Evolutionary conservation across 2,113 vertebrate species (phyloP).

Genomic region (Thalassarche chlororhynchos): DNA sequence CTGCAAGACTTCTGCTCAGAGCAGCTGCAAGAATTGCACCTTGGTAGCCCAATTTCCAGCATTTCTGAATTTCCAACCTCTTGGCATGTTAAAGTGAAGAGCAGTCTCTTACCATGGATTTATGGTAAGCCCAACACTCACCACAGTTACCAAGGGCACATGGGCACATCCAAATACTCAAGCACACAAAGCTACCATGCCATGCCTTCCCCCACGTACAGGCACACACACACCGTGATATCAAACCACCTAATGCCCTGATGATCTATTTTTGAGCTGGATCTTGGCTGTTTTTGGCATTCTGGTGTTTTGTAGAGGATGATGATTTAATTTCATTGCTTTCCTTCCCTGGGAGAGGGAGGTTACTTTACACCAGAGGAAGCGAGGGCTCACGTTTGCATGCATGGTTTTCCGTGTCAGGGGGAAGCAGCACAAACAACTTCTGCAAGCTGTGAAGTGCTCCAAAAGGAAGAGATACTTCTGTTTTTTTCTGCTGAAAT

Average conservation of each 20-base stretch:
- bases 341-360: background rate
- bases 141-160: no score
- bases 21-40: background rate
- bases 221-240: accelerated
- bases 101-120: accelerated
- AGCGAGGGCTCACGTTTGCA: background rate
- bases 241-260: accelerated
- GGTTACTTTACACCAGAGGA: background rate
- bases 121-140: no score
- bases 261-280: background rate
- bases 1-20: background rate
- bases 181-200: accelerated
- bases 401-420: accelerated
- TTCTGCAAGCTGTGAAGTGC: background rate
- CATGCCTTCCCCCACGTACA: background rate
- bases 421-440: background rate
- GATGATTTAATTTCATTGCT: background rate
- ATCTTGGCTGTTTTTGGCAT: background rate
- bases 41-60: background rate
- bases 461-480: background rate
- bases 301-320: background rate
- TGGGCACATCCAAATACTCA: background rate
- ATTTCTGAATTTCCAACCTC: background rate
- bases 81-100: accelerated
- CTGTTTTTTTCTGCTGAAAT: background rate